These are phyloP conservation scores for Mellilla xanthometata DNA, from an alignment of 2,888 invertebrate species.

Conservation along the genomic window DNA sequence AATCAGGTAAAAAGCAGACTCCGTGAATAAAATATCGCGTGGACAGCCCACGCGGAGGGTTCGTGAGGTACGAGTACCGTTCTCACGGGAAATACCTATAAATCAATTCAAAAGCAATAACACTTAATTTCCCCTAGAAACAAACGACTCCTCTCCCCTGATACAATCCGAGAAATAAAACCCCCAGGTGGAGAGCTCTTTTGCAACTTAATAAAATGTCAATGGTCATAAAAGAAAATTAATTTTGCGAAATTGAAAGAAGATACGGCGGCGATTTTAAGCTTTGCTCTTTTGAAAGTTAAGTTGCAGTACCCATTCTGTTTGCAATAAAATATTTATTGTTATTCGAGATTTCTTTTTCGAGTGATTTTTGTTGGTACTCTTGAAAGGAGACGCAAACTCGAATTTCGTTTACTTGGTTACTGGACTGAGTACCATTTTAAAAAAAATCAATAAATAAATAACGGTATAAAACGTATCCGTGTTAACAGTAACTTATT, in stretches of 20 bases:
- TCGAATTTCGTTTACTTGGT: too few species aligned
- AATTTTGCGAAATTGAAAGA: conserved; percentile 12
- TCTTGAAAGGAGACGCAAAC: too few species aligned
- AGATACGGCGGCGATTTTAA: background rate
- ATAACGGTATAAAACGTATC: too few species aligned
- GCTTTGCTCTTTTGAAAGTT: conserved; percentile 4
- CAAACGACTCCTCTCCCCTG: conserved; percentile 1
- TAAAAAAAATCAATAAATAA: too few species aligned
- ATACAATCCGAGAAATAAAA: conserved; percentile 10
- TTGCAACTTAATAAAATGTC: conserved; percentile 22
- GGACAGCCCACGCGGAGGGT: background rate
- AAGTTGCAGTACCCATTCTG: conserved; percentile 3
- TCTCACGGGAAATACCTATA: conserved; percentile 3
- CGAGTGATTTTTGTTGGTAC: too few species aligned
- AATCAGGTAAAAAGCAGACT: too few species aligned
- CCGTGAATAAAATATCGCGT: background rate
- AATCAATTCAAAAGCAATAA: conserved; percentile 9
- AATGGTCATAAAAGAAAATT: conserved; percentile 24
- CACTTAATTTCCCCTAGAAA: conserved; percentile 7
- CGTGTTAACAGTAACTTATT: too few species aligned
- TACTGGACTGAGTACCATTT: too few species aligned
- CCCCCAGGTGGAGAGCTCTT: conserved; percentile 19
- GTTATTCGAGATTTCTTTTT: too few species aligned
- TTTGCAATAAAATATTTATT: background rate
- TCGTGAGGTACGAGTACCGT: background rate